Percentiles rank a stretch among this genome's conserved stretches.
Evolutionary conservation across 2,888 invertebrate species (phyloP).

Genomic region (Eledone cirrhosa): DNA sequence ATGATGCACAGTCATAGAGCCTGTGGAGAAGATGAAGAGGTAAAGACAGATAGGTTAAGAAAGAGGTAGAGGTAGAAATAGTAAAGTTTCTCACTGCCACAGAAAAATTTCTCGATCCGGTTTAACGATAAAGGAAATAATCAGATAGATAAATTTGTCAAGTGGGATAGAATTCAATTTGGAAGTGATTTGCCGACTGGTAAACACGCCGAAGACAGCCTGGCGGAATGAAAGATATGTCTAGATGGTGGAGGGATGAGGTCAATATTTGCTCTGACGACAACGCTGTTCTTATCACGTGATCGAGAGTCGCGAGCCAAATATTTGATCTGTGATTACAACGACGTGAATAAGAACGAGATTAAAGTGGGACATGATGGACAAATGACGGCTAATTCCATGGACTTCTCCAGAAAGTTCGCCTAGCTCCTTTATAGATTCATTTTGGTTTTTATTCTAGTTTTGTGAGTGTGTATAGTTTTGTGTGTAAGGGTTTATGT

Average conservation of each 20-base stretch:
- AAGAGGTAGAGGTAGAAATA: too few species aligned
- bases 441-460: too few species aligned
- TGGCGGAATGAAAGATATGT: background rate
- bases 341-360: conserved; percentile 10
- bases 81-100: too few species aligned
- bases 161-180: conserved; percentile 23
- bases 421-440: too few species aligned
- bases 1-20: too few species aligned
- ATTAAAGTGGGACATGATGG: background rate
- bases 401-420: too few species aligned
- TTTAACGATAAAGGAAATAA: conserved; percentile 19
- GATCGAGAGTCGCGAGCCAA: conserved; percentile 4
- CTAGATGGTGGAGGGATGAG: background rate
- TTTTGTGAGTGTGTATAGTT: too few species aligned
- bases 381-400: background rate
- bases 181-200: conserved; percentile 20
- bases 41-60: too few species aligned
- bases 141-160: conserved; percentile 22
- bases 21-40: too few species aligned
- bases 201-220: conserved; percentile 16
- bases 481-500: too few species aligned
- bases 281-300: background rate
- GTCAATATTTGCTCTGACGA: background rate
- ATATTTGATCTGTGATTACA: conserved; percentile 21
- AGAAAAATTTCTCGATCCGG: background rate